Conservation (phyloP, 2,113 vertebrate species). For the Platichthys stellatus region DNA sequence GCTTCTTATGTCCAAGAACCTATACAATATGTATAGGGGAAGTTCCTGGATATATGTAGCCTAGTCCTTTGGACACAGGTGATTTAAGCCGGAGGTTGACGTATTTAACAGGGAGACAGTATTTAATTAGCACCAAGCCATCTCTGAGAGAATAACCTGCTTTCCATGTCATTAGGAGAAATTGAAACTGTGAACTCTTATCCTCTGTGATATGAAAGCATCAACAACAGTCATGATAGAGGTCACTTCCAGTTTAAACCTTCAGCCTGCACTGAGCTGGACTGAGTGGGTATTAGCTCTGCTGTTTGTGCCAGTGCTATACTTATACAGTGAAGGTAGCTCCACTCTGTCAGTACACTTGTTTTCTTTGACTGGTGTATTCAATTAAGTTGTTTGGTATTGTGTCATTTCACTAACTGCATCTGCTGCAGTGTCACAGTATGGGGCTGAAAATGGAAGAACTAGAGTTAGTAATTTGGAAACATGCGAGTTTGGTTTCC, state of each 20-base stretch:
- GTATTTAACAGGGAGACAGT: no score
- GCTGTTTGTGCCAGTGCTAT: conserved; percentile 1
- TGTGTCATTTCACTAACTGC: not conserved
- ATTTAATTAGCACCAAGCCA: no score
- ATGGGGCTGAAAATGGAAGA: not conserved
- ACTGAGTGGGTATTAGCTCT: not conserved
- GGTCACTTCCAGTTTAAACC: not conserved
- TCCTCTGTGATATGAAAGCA: not conserved
- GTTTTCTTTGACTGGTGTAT: not conserved
- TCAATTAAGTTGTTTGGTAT: not conserved
- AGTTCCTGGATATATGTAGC: no score
- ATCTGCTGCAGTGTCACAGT: not conserved
- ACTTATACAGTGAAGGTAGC: not conserved
- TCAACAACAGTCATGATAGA: not conserved
- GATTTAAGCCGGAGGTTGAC: no score
- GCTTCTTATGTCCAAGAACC: not conserved
- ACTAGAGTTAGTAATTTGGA: not conserved
- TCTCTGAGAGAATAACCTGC: not conserved
- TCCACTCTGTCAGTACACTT: not conserved
- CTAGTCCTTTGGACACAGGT: no score
- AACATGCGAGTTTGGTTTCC: conserved; percentile 64
- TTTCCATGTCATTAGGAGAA: not conserved
- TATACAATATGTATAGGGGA: no score
- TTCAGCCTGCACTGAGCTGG: not conserved
- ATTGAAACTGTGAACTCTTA: not conserved